Base-by-base conservation (phyloP, 2,797 vertebrate species). In the Micromesistius poutassou region DNA sequence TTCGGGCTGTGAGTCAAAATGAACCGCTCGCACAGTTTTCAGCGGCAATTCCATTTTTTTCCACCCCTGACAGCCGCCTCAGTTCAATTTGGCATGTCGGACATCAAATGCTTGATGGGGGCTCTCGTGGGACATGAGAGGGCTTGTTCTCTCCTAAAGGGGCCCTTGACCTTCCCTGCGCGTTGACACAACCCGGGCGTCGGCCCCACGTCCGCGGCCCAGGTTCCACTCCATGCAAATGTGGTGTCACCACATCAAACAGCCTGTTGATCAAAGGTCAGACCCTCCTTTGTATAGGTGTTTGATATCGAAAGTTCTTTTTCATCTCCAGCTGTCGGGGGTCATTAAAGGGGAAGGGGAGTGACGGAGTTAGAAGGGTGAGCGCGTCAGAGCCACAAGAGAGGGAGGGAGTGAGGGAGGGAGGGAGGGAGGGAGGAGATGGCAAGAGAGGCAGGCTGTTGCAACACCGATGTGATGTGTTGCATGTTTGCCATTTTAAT, bases 291-390 rank as follows among this genome's bases (percentile, higher is more conserved):
- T 95, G 90, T 95, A 94, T 95, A 95, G 94, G 91, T 93, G 89
- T 96, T 96, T 96, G 94, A 96, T 96, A 95, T 90, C 92, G 92
- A 96, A 94, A 96, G 95, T 96, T 96, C 91, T 95, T 93, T 96
- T 97, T 96, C 94, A 96, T 96, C 95, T 96, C 92, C 90, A 89
- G 91, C 90, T 94, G 93, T 95, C 94, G 91, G 86, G 92, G 91
- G 82, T 90, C 91, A 90, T 95, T 95, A 95, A 88, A 88, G 91
- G 82, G 79, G 82, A 86, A 88, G 86, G 84, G 85, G 55, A 78
- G 73, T 81, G 78, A 81, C 55, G 66, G 79, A 80, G 55, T 71
- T 72, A 76, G 76, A 72, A 72, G 73, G 84, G 75, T 35, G 36
- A 30, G 38, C 22, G 66, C 12, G 22, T 55, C 50, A 55, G 50